phyloP scores from a whole-genome alignment of 2,888 invertebrate species.

The Argyresthia goedartella region DNA sequence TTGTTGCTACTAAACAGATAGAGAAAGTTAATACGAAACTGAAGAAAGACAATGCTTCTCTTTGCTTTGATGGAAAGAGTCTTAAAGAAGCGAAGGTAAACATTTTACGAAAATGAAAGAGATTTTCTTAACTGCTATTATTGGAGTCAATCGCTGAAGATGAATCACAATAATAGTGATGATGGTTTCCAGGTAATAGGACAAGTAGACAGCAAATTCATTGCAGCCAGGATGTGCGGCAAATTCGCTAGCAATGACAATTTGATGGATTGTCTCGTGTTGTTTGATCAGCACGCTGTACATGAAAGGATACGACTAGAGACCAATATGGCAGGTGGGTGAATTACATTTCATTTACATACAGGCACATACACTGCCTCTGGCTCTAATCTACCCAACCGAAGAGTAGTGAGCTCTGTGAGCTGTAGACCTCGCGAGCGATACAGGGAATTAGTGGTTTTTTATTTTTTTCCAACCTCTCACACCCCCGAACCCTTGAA shows the following conservation, averaged over 20 bases:
- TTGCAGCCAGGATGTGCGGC: constrained; percentile 58
- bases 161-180: too few species aligned
- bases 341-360: neutral
- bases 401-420: too few species aligned
- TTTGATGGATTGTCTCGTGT: constrained; percentile 61
- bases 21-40: constrained; percentile 33
- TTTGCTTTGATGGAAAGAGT: constrained; percentile 37
- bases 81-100: constrained; percentile 38
- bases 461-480: too few species aligned
- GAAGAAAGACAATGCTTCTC: constrained; percentile 30
- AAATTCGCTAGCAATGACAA: constrained; percentile 25
- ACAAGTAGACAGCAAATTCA: constrained; percentile 83
- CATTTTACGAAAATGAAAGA: neutral
- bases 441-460: too few species aligned
- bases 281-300: constrained; percentile 91
- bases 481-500: too few species aligned
- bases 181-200: constrained; percentile 68
- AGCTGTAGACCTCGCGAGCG: too few species aligned
- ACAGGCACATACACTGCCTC: too few species aligned
- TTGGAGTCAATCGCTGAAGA: too few species aligned
- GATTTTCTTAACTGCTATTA: too few species aligned
- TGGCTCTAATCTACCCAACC: too few species aligned
- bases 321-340: constrained; percentile 71
- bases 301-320: constrained; percentile 88
- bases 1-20: constrained; percentile 26